These are phyloP conservation scores for Drosophila neoperkinsi DNA, from an alignment of 2,888 invertebrate species.

Conservation along the genomic window DNA sequence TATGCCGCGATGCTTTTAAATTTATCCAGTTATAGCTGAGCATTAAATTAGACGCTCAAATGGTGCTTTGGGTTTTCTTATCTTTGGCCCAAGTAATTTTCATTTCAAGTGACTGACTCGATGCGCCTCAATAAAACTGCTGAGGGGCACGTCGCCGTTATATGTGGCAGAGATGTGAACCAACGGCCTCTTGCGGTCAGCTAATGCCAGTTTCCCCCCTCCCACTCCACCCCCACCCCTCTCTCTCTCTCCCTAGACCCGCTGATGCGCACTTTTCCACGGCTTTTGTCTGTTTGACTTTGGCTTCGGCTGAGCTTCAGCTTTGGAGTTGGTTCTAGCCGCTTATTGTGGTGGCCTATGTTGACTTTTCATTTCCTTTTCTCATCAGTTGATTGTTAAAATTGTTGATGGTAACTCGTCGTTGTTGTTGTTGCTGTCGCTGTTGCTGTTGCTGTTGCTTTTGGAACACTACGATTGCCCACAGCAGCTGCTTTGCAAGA, in stretches of 20 bases:
- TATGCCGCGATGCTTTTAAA: constrained; percentile 12
- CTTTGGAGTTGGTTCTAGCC: constrained; percentile 35
- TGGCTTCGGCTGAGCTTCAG: constrained; percentile 3
- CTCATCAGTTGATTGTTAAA: constrained; percentile 79
- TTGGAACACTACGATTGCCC: constrained; percentile 50
- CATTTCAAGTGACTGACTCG: constrained; percentile 49
- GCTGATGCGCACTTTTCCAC: constrained; percentile 52
- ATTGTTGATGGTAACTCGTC: constrained; percentile 63
- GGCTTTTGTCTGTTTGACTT: constrained; percentile 46
- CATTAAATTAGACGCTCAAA: constrained; percentile 26
- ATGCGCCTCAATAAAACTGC: constrained; percentile 40
- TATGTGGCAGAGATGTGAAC: constrained; percentile 19
- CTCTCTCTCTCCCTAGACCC: not conserved
- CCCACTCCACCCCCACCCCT: not conserved
- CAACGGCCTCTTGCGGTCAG: constrained; percentile 66
- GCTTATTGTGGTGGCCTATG: constrained; percentile 67
- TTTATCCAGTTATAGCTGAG: constrained; percentile 20
- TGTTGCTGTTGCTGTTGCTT: constrained; percentile 17
- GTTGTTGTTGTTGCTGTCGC: constrained; percentile 5
- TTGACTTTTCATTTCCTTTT: constrained; percentile 81
- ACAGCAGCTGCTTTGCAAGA: constrained; percentile 62
- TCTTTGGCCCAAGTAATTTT: constrained; percentile 59
- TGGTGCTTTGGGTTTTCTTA: constrained; percentile 33
- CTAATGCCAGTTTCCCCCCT: constrained; percentile 37
- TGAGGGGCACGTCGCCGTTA: constrained; percentile 3